These are phyloP conservation scores for Uromys caudimaculatus DNA, from an alignment of 2,797 vertebrate genomes.

Conservation along the genomic window DNA sequence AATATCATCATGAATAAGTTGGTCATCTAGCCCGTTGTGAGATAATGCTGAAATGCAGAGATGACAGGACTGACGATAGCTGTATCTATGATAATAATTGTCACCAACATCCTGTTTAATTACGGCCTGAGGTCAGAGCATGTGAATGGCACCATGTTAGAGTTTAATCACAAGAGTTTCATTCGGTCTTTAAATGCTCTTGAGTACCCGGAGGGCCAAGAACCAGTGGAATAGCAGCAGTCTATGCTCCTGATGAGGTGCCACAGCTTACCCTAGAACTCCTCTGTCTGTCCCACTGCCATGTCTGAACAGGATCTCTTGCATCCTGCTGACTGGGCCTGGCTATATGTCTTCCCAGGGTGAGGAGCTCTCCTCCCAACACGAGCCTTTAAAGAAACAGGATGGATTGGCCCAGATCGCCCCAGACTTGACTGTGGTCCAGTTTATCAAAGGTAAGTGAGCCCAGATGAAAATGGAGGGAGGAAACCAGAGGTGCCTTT, in stretches of 20 bases:
- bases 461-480: not conserved
- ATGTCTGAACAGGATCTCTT: not conserved
- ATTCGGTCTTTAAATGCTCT: constrained; percentile 6
- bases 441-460: constrained; percentile 94
- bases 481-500: not conserved
- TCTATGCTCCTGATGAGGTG: not conserved
- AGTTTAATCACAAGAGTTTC: not conserved
- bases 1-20: not conserved
- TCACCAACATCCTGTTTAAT: not conserved
- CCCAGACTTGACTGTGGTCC: constrained; percentile 85
- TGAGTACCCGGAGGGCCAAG: not conserved
- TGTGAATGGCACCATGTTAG: not conserved
- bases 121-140: not conserved
- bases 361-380: not conserved
- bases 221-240: not conserved
- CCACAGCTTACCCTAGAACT: not conserved
- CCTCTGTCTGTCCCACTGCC: not conserved
- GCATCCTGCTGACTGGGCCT: not conserved
- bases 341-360: constrained; percentile 77
- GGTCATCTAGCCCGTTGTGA: not conserved
- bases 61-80: not conserved
- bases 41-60: not conserved
- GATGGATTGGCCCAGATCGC: constrained; percentile 35
- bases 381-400: constrained; percentile 38
- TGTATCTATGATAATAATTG: not conserved